Base-by-base conservation (phyloP, 2,888 invertebrate species). In the Corbicula japonica region DNA sequence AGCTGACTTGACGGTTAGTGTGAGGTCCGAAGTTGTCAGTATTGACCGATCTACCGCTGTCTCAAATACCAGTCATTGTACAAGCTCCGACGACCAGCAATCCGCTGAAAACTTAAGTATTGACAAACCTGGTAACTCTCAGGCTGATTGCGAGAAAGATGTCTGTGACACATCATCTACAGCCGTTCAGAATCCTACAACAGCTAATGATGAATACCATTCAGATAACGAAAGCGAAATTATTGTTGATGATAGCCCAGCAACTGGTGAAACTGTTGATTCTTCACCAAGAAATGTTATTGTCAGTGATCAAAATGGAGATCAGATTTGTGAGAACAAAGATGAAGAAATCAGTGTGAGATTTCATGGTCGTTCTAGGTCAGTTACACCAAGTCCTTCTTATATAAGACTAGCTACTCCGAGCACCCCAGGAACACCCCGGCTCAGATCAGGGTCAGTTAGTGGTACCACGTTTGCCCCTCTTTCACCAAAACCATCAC, bases 341-440 rank as follows among this genome's bases (percentile, higher is more conserved):
- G 61, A 50, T n/a, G 23, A 30, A 15, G 61, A 52, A n/a, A 30
- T 26, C 21, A n/a, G 44, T 30, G 38, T 61, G 0, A 26, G 70
- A 8, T 44, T 50, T n/a, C 38, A 52, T 3, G 54, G 54, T 23
- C 30, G 52, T 28, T 72, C 62, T 30, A 38, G 71, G 46, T 72
- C 80, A 18, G 71, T 68, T 1, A 80, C 80, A 26, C 80, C 80
- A n/a, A 76, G 76, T 52, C 76, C 80, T 15, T 76, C 80, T 2
- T 63, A 68, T n/a, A 30, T 68, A 1, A 46, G 76, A 32, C 58
- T 73, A n/a, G 71, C 62, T 0, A 80, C 80, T 0, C 80, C 80
- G 3, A 80, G 80, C 23, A 76, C 76, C 0, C 80, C 80, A 10
- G 73, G 80, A 12, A 80, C 81, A 35, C 76, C 82, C n/a, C 28